phyloP scores from a whole-genome alignment of 2,888 invertebrate species.

The Liposcelis brunnea region DNA sequence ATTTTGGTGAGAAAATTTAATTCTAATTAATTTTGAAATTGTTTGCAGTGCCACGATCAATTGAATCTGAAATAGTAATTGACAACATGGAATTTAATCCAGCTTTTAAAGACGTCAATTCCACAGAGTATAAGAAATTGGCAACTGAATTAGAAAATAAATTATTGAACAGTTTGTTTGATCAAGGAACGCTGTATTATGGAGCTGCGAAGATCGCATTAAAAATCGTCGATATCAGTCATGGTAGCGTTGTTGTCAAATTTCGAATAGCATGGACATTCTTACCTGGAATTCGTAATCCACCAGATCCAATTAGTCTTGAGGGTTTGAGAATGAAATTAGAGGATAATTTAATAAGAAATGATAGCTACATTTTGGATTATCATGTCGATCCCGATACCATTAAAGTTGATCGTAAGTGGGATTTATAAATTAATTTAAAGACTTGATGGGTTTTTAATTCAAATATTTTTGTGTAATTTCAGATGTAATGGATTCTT shows the following conservation, averaged over 20 bases:
- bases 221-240: slow-evolving; percentile 44
- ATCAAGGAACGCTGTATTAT: slow-evolving; percentile 31
- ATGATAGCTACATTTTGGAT: slow-evolving; percentile 31
- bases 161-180: slow-evolving; percentile 25
- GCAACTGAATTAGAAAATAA: slow-evolving; percentile 38
- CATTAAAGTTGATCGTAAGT: slow-evolving; percentile 29
- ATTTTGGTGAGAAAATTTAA: too few species aligned
- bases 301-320: slow-evolving; percentile 32
- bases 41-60: slow-evolving; percentile 42
- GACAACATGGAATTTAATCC: slow-evolving; percentile 45
- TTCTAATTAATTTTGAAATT: not conserved
- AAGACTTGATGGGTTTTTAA: not conserved
- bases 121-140: slow-evolving; percentile 42
- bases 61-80: slow-evolving; percentile 49
- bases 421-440: not conserved
- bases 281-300: slow-evolving; percentile 29
- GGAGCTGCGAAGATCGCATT: slow-evolving; percentile 37
- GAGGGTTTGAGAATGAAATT: slow-evolving; percentile 32
- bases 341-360: slow-evolving; percentile 30
- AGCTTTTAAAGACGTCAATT: slow-evolving; percentile 39
- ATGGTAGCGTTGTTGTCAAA: slow-evolving; percentile 45
- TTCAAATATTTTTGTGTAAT: slow-evolving; percentile 7
- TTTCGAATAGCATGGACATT: slow-evolving; percentile 49
- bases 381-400: slow-evolving; percentile 33
- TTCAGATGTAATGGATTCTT: slow-evolving; percentile 40